Base-by-base conservation (phyloP, 2,888 invertebrate genomes). In the Mesopsocus fuscifrons region DNA sequence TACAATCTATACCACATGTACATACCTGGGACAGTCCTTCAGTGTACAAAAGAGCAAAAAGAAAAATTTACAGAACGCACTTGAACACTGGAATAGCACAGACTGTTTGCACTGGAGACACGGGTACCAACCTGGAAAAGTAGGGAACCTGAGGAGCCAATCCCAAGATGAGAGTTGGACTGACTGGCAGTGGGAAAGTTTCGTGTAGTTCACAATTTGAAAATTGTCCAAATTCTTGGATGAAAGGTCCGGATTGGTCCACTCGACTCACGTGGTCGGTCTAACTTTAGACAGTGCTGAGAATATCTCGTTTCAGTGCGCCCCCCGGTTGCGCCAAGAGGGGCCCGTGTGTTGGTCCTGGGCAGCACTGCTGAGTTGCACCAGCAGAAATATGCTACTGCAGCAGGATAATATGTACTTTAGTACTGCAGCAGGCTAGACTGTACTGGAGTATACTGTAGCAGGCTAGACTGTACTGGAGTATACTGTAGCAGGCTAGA, bases 291-390 rank as follows among this genome's bases (percentile, higher is more conserved):
- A 13, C 6, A 20, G 21, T 18, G 21, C 18, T 20, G 13, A 38
- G 18, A 38, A 38, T 38, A 38, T 38, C 38, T 11, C 38, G 38
- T 38, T 38, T 38, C 38, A 38, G n/a, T 38, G 17, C 8, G 17
- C 17, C 4, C 4, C 38, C 20, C 38, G 18, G n/a, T 38, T 38
- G 16, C 34, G 8, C 38, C 17, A 8, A 18, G 4, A 5, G n/a
- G n/a, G n/a, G n/a, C n/a, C n/a, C n/a, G n/a, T n/a, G n/a, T n/a
- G n/a, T n/a, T n/a, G n/a, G n/a, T n/a, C n/a, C n/a, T n/a, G n/a
- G n/a, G n/a, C n/a, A n/a, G n/a, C n/a, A n/a, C n/a, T n/a, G n/a
- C n/a, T n/a, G n/a, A n/a, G n/a, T n/a, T n/a, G n/a, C n/a, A n/a
- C n/a, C n/a, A n/a, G n/a, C n/a, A n/a, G n/a, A n/a, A n/a, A n/a